Base-by-base conservation (phyloP, 2,797 vertebrate genomes). In the Bradypus variegatus region DNA sequence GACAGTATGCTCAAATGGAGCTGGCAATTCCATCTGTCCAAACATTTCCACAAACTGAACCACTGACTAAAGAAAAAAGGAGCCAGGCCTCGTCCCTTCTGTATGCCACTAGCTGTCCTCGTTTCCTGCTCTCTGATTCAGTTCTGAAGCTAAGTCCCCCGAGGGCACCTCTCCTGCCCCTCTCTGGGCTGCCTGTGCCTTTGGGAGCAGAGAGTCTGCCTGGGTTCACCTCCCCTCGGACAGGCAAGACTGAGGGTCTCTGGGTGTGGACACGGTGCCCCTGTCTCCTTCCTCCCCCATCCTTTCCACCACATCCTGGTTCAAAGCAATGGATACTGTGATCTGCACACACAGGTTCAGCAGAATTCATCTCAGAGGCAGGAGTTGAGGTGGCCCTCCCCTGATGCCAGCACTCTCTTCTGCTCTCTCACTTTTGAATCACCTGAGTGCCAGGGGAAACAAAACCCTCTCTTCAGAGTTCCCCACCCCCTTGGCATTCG, bases 401-500 rank as follows among this genome's bases (percentile, higher is more conserved):
- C 36, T 6, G 25, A 29, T 0, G 15, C 8, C 55, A 3, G 7
- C 27, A 1, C 33, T 84, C 45, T 53, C n/a, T 53, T 75, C 9
- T 7, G 78, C 79, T 58, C 72, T 70, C 27, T 25, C 41, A n/a
- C n/a, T 36, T 36, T 19, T 13, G 62, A 69, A 77, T 87, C 73
- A 77, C 10, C 86, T 11, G 4, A 12, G 25, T 9, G 62, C 53
- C 79, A 23, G 55, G 16, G 70, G 31, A 69, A 84, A 95, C 88
- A 93, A 93, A 93, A 87, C 6, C 50, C 75, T 84, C 41, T 48
- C 53, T 95, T 90, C 79, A 93, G 90, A 70, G 76, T 6, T 21
- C 58, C 36, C 67, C 38, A 4, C 6, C 3, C 25, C 2, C 23
- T 31, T 55, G 60, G 73, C 38, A 50, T 92, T 41, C 50, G 2